phyloP scores from a whole-genome alignment of 35 echinoderm and acorn worm species.

The Lytechinus pictus region DNA sequence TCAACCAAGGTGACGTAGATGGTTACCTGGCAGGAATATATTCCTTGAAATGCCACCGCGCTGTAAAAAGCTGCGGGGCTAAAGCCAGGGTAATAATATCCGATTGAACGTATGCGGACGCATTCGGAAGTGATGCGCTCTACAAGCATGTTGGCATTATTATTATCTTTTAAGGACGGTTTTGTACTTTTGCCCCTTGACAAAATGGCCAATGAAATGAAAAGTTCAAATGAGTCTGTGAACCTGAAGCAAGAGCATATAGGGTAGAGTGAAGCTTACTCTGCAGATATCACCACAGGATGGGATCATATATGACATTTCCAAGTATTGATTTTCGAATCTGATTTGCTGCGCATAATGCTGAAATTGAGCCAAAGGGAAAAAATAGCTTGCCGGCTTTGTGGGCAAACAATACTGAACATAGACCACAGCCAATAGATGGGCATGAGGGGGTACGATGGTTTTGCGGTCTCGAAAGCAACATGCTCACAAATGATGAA shows the following conservation, averaged over 20 bases:
- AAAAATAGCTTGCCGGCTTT: not conserved
- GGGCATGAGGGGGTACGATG: not conserved
- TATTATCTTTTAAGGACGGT: too few relatives aligned
- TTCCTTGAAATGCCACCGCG: too few relatives aligned
- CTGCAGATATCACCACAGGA: not conserved
- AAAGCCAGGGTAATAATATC: too few relatives aligned
- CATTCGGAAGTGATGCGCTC: too few relatives aligned
- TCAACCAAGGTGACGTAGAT: too few relatives aligned
- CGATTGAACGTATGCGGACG: too few relatives aligned
- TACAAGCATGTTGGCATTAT: too few relatives aligned
- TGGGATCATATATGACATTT: not conserved
- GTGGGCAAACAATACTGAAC: not conserved
- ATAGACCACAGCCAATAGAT: not conserved
- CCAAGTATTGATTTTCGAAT: constrained; percentile 13
- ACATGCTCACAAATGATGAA: not conserved
- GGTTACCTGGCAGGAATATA: too few relatives aligned
- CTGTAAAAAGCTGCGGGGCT: too few relatives aligned
- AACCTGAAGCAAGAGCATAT: not conserved
- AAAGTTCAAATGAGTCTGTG: not conserved
- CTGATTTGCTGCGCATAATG: not conserved
- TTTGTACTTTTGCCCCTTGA: too few relatives aligned
- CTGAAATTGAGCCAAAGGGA: not conserved
- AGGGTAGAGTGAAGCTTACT: not conserved
- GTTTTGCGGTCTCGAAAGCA: not conserved
- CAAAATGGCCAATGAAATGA: not conserved